Conservation (phyloP, 2,888 invertebrate genomes). For the Nomada flava region DNA sequence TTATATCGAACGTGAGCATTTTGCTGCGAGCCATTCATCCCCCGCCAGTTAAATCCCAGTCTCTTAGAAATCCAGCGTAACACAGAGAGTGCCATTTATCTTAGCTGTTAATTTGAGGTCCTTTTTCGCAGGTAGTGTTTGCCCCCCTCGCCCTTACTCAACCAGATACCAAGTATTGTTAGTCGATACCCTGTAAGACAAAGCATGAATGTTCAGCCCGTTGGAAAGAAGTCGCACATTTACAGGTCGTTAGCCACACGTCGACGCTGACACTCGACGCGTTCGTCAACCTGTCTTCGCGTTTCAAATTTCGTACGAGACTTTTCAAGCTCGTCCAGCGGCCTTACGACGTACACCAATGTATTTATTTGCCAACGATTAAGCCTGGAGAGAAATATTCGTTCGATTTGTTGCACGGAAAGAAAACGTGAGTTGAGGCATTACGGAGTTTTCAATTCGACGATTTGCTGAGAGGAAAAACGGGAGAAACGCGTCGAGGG, state of each 20-base stretch:
- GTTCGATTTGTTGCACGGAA: too few relatives aligned
- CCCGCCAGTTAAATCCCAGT: constrained; percentile 71
- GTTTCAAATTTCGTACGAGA: constrained; percentile 15
- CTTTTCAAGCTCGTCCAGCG: not conserved
- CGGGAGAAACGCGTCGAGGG: constrained; percentile 34
- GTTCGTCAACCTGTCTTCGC: constrained; percentile 25
- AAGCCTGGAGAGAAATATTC: too few relatives aligned
- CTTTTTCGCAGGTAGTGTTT: constrained; percentile 71
- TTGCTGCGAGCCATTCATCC: constrained; percentile 77
- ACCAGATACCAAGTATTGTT: constrained; percentile 71
- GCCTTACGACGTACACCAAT: not conserved
- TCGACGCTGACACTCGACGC: constrained; percentile 44
- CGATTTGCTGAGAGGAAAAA: too few relatives aligned
- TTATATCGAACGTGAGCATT: constrained; percentile 79
- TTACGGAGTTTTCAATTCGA: too few relatives aligned
- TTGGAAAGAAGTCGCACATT: constrained; percentile 46
- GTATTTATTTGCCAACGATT: not conserved
- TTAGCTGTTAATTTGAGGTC: constrained; percentile 68
- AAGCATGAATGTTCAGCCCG: constrained; percentile 68
- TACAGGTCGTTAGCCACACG: constrained; percentile 36
- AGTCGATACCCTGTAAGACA: constrained; percentile 71
- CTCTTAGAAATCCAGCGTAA: constrained; percentile 70
- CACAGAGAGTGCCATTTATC: constrained; percentile 67
- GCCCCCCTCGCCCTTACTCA: constrained; percentile 60
- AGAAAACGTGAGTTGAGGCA: too few relatives aligned